These are phyloP conservation scores for Apodemia duryi DNA, from an alignment of 2,888 invertebrate species.

Conservation along the genomic window DNA sequence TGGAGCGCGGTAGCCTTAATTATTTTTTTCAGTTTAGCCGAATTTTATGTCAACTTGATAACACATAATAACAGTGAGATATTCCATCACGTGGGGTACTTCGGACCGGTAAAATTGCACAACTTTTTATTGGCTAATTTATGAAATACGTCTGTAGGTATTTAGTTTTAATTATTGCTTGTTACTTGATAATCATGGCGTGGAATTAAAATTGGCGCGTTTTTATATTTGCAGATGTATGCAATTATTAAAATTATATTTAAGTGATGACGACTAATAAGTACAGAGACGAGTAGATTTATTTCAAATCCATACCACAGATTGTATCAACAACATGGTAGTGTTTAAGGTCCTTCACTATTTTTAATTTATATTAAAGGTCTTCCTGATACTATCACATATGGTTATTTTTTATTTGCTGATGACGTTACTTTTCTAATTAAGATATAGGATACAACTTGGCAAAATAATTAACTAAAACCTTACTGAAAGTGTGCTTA, in stretches of 20 bases:
- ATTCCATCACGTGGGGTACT: conserved; percentile 43
- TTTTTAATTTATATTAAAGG: too few species aligned
- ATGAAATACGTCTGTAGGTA: conserved; percentile 9
- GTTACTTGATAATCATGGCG: conserved; percentile 4
- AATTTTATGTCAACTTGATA: conserved; percentile 52
- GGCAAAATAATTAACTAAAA: too few species aligned
- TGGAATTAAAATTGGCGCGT: conserved; percentile 10
- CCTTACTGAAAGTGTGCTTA: too few species aligned
- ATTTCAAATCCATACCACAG: neutral
- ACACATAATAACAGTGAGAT: conserved; percentile 58
- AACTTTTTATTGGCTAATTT: conserved; percentile 4
- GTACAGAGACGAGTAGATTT: neutral
- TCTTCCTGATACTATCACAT: too few species aligned
- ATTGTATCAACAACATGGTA: too few species aligned
- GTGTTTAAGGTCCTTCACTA: too few species aligned
- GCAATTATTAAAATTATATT: conserved; percentile 3
- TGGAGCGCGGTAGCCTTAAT: conserved; percentile 44
- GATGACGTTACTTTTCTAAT: too few species aligned
- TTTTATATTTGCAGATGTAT: conserved; percentile 6
- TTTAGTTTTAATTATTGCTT: conserved; percentile 12
- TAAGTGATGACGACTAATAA: neutral
- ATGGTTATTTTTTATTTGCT: too few species aligned
- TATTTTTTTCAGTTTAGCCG: conserved; percentile 53
- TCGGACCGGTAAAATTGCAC: conserved; percentile 26
- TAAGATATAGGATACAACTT: too few species aligned